Evolutionary conservation across 2,888 invertebrate species (phyloP).

Genomic region (Hyposoter didymator): DNA sequence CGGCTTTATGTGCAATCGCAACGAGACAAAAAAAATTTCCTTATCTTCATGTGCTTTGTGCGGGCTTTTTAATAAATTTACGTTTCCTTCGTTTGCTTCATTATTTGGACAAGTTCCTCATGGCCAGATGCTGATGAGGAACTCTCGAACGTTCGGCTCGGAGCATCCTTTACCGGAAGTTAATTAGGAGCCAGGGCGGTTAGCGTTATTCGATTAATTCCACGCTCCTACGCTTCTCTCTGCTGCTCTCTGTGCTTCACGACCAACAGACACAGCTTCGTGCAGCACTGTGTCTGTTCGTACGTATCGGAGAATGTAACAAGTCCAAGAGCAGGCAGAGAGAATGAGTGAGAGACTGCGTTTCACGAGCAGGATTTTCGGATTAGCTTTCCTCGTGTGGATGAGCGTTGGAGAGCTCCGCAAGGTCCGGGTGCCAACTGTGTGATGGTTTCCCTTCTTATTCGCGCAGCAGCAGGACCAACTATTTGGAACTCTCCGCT

Average conservation of each 20-base stretch:
- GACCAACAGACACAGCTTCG: constrained; percentile 17
- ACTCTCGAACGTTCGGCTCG: neutral
- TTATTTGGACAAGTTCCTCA: constrained; percentile 41
- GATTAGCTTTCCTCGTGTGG: constrained; percentile 63
- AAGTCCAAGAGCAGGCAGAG: neutral
- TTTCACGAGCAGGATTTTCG: constrained; percentile 65
- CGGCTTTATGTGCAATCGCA: constrained; percentile 37
- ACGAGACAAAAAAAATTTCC: constrained; percentile 5
- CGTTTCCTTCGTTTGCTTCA: neutral
- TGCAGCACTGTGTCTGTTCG: constrained; percentile 13
- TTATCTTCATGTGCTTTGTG: neutral
- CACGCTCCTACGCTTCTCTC: constrained; percentile 61
- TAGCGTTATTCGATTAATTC: constrained; percentile 72
- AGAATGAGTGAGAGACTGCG: constrained; percentile 46
- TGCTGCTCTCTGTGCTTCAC: constrained; percentile 31
- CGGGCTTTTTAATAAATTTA: neutral
- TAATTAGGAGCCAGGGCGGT: constrained; percentile 71
- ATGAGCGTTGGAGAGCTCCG: constrained; percentile 43
- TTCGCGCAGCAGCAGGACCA: constrained; percentile 22
- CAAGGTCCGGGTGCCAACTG: constrained; percentile 79
- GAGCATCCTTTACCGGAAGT: constrained; percentile 67
- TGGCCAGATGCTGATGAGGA: constrained; percentile 55
- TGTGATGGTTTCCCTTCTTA: constrained; percentile 73
- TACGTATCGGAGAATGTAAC: constrained; percentile 9
- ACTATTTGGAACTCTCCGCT: constrained; percentile 34